Conservation (phyloP, 2,888 invertebrate genomes). For the Coremacera marginata region DNA sequence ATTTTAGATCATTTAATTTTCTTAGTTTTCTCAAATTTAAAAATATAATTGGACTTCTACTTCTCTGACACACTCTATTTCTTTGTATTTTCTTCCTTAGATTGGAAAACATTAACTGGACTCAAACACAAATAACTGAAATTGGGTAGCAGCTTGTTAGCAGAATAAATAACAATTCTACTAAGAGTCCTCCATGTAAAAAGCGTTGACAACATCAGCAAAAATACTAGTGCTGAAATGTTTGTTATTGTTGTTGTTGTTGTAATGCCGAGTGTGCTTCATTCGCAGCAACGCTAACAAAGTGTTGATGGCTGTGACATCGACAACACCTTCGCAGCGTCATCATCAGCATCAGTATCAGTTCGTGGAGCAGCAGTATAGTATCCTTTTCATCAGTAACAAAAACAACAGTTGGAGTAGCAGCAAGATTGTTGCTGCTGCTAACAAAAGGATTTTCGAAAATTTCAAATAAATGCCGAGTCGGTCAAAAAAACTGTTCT, state of each 20-base stretch:
- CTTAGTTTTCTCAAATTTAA: too few species aligned
- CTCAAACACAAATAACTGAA: not conserved
- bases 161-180: constrained; percentile 15
- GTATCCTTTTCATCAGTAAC: not conserved
- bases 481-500: constrained; percentile 20
- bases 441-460: constrained; percentile 15
- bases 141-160: constrained; percentile 23
- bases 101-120: not conserved
- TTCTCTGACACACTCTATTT: too few species aligned
- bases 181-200: not conserved
- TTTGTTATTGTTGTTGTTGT: constrained; percentile 41
- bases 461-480: constrained; percentile 1
- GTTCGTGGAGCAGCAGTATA: not conserved
- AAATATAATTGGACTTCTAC: too few species aligned
- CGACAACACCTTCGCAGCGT: constrained; percentile 9
- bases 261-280: constrained; percentile 44
- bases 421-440: not conserved
- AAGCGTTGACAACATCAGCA: constrained; percentile 32
- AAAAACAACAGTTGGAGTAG: not conserved
- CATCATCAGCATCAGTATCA: constrained; percentile 11
- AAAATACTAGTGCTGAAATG: constrained; percentile 6
- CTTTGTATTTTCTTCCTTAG: too few species aligned
- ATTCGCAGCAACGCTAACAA: constrained; percentile 19
- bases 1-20: too few species aligned
- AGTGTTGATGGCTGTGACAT: constrained; percentile 27